Percentiles rank a stretch among this genome's conserved stretches.
Conservation (phyloP, 92 coral and sea anemone species). For the Porites divaricata region DNA sequence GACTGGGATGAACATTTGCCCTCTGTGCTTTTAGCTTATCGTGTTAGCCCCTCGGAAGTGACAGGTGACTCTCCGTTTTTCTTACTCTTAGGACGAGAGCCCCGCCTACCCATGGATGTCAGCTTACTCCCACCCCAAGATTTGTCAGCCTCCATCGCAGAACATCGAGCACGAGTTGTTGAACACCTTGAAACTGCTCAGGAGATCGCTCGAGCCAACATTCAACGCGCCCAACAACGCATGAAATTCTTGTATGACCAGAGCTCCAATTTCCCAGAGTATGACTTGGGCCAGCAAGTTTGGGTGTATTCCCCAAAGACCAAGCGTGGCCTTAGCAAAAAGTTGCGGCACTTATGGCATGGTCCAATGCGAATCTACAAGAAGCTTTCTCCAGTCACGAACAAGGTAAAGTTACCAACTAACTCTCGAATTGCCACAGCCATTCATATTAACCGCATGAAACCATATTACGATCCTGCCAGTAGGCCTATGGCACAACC, state of each 20-base stretch:
- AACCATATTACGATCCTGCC: not conserved
- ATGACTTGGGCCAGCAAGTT: conserved; percentile 6
- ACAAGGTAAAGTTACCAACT: not conserved
- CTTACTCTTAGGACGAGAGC: conserved; percentile 15
- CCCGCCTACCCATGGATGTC: conserved; percentile 10
- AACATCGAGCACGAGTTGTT: conserved; percentile 48
- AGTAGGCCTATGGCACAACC: not conserved
- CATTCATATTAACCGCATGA: conserved; percentile 1
- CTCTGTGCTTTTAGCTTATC: conserved; percentile 35
- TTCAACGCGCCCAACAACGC: conserved; percentile 50
- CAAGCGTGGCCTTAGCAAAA: not conserved
- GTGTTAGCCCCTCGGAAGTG: conserved; percentile 37
- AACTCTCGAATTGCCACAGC: not conserved
- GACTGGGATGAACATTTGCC: conserved; percentile 57
- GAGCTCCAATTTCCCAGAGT: not conserved
- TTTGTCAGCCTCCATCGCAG: conserved; percentile 36
- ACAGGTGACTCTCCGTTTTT: conserved; percentile 41
- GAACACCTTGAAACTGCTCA: conserved; percentile 19
- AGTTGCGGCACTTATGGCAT: not conserved
- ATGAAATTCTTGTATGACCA: conserved; percentile 37
- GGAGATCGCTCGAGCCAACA: conserved; percentile 31
- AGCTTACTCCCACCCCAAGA: conserved; percentile 30
- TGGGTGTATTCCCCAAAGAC: conserved; percentile 1
- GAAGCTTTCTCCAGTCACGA: not conserved
- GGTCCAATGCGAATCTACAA: not conserved